Evolutionary conservation across 2,888 invertebrate species (phyloP).

Genomic region (Catocala nupta): DNA sequence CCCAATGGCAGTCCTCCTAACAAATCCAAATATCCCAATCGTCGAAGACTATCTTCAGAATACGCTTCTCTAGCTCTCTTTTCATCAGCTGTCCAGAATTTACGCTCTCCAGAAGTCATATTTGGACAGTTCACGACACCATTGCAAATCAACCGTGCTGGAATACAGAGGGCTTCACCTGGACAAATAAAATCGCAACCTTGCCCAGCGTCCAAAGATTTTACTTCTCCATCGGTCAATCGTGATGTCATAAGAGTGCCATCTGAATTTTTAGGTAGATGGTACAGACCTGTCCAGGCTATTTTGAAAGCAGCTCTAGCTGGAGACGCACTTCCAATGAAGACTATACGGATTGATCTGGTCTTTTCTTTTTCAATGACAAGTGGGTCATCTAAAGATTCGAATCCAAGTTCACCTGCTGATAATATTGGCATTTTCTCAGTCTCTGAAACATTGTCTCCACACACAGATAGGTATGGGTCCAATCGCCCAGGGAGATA

Average conservation of each 20-base stretch:
- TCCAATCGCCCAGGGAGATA: slow-evolving; percentile 91
- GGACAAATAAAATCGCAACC: slow-evolving; percentile 96
- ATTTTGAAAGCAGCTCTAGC: slow-evolving; percentile 95
- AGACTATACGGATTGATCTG: slow-evolving; percentile 90
- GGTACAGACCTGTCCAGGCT: slow-evolving; percentile 96
- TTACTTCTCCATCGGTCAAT: slow-evolving; percentile 88
- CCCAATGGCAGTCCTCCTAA: slow-evolving; percentile 77
- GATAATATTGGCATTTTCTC: slow-evolving; percentile 93
- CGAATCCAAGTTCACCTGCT: slow-evolving; percentile 91
- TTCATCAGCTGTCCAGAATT: slow-evolving; percentile 82
- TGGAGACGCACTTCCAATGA: slow-evolving; percentile 92
- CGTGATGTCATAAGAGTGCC: slow-evolving; percentile 93
- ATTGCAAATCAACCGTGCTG: slow-evolving; percentile 94
- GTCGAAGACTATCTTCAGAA: slow-evolving; percentile 88
- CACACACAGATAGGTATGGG: slow-evolving; percentile 94
- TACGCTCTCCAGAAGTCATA: slow-evolving; percentile 85
- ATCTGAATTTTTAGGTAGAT: slow-evolving; percentile 94
- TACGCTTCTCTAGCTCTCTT: slow-evolving; percentile 85
- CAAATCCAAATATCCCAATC: slow-evolving; percentile 86
- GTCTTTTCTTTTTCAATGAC: slow-evolving; percentile 88
- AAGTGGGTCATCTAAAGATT: slow-evolving; percentile 85
- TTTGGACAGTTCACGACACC: slow-evolving; percentile 96
- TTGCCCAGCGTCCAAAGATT: slow-evolving; percentile 70
- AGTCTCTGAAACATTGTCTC: slow-evolving; percentile 94
- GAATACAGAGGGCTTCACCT: slow-evolving; percentile 94